Base-by-base conservation (phyloP, 2,888 invertebrate genomes). In the Synanthedon tipuliformis region DNA sequence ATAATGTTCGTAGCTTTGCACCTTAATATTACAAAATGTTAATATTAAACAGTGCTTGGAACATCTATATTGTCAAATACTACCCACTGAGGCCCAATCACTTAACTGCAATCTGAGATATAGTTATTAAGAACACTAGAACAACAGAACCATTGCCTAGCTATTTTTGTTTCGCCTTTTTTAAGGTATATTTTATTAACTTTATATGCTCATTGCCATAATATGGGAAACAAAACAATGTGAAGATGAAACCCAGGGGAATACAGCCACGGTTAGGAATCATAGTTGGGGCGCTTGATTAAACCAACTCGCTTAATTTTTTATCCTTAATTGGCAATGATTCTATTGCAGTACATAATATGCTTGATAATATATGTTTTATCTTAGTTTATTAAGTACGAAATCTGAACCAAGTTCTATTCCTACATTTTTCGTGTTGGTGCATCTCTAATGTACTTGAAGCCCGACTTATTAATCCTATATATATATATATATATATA, bases 1-100 rank as follows among this genome's bases (percentile, higher is more conserved):
- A 78, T 74, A 76, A 23, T 71, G 63, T 62, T 69, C 59, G 66
- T 70, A 66, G 64, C 53, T 54, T 67, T 71, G 69, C 65, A 65
- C 66, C 73, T 74, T 73, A 79, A 68, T 66, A 74, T 77, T 78
- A 79, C 62, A 74, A 72, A 73, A 72, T 72, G 61, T 71, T 69
- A 52, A 67, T 70, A 74, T 69, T 72, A 69, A 73, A 70, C 75
- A 79, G 75, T 73, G 59, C 65, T 71, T 75, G 71, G 68, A 77
- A 79, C 78, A 69, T 74, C 75, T 83, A 83, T 84, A 84, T 83
- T 85, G 84, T 85, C 84, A 81, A 23, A 77, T 78, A 71, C 81
- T 84, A 83, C 71, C 81, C 83, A 83, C 71, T 66, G 77, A 79
- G 75, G 78, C 76, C 71, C 59, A 63, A 66, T 70, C 71, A 64